Evolutionary conservation across 2,797 vertebrate species (phyloP).

Genomic region (Enteromius radiatus): DNA sequence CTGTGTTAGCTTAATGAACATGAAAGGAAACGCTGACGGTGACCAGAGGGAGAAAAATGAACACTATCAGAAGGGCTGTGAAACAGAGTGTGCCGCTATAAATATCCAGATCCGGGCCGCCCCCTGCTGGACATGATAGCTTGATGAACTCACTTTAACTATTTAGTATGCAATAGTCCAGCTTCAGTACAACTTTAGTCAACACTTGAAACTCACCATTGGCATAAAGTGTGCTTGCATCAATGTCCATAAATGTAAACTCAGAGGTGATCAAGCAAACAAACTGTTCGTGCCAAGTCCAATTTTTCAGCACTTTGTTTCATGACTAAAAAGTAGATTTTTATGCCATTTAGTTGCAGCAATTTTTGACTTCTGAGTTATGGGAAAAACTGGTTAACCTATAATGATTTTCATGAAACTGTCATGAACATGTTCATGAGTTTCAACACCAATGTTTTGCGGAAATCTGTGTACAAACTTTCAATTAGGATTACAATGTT

Average conservation of each 20-base stretch:
- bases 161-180: neutral
- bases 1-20: neutral
- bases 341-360: neutral
- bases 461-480: neutral
- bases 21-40: neutral
- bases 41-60: conserved; percentile 1
- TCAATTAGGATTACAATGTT: neutral
- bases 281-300: neutral
- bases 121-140: conserved; percentile 32
- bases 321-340: neutral
- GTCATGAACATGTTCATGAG: neutral
- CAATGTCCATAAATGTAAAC: neutral
- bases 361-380: neutral
- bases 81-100: neutral
- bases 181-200: neutral
- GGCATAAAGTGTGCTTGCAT: neutral
- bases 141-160: conserved; percentile 1
- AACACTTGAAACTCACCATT: neutral
- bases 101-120: neutral
- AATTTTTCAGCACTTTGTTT: neutral
- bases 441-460: neutral
- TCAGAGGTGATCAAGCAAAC: too few species aligned
- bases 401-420: neutral
- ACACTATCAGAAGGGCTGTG: neutral
- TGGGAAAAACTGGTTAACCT: neutral